Evolutionary conservation across 2,797 vertebrate genomes (phyloP), one percentile per base, ranked within the genome.

Genomic region (Manis crassicaudata): DNA sequence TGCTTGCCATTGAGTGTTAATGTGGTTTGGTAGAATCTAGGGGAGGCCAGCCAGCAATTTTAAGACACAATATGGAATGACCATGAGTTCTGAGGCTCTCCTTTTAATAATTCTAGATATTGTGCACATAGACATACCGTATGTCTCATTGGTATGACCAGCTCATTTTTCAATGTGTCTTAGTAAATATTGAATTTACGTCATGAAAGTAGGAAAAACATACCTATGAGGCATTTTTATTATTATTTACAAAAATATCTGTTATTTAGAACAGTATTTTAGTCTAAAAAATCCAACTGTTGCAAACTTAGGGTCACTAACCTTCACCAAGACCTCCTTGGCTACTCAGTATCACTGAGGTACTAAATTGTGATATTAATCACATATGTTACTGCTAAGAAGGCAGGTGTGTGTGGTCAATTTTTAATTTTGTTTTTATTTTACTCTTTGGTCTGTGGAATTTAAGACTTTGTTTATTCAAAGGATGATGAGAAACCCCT

Each of bases 391-490:
- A 94, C 32, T 92, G 18, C 82, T 92, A 96, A 70, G 60, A 14
- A 95, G 88, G 40, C 58, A 92, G 88, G 85, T 85, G 67, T 75
- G 20, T 92, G 20, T 92, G 77, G 89, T 97, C 72, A 87, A 75
- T 95, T 97, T 95, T 94, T 93, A 96, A 68, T 27, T 60, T 89
- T 95, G 88, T 65, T 98, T 97, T 98, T 92, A 68, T 98, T 97
- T 97, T 85, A 27, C 96, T 82, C 5, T 90, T 97, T 97, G 85
- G 87, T 76, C 93, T 89, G 56, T 11, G 56, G 86, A 97, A 97
- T 98, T 93, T 97, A 97, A 98, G 96, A 91, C 23, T 72, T 54
- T 95, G 11, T 94, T 98, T 98, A 97, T n/a, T 83, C 96, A 90
- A 85, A 77, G 54, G 40, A 94, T 88, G 87, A 96, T 77, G 83